phyloP scores from a whole-genome alignment of 1,140 invertebrate species.

The Lasaia peninsularis region DNA sequence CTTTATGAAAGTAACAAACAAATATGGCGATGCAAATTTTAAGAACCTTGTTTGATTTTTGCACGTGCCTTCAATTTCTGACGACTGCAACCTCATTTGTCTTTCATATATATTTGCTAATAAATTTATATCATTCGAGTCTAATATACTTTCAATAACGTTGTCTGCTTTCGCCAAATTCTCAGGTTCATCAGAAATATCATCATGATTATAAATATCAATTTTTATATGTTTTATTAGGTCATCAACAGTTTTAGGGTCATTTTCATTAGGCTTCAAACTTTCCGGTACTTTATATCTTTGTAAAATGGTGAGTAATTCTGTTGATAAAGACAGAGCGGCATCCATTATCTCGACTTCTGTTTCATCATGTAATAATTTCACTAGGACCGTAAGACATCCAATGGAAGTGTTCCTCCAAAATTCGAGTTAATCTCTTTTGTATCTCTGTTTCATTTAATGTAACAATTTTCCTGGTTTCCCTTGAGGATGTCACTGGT shows the following conservation, averaged over 20 bases:
- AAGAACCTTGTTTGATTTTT: conserved; percentile 39
- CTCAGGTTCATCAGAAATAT: conserved; percentile 19
- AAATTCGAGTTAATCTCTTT: conserved; percentile 80
- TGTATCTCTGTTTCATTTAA: conserved; percentile 83
- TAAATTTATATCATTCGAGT: conserved; percentile 56
- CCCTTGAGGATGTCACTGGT: conserved; percentile 86
- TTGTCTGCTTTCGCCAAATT: conserved; percentile 37
- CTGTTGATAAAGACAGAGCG: conserved; percentile 77
- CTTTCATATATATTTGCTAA: conserved; percentile 58
- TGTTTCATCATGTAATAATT: conserved; percentile 82
- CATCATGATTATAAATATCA: conserved; percentile 19
- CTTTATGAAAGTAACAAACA: conserved; percentile 48
- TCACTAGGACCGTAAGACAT: conserved; percentile 82
- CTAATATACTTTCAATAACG: conserved; percentile 64
- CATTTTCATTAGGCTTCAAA: conserved; percentile 36
- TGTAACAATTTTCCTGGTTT: conserved; percentile 85
- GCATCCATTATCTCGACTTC: conserved; percentile 83
- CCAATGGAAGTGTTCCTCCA: conserved; percentile 82
- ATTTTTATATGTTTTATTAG: conserved; percentile 40
- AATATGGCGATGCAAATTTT: conserved; percentile 49
- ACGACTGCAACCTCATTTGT: conserved; percentile 45
- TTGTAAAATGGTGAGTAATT: conserved; percentile 78
- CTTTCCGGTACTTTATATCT: conserved; percentile 77
- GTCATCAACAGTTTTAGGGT: conserved; percentile 43
- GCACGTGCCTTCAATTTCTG: conserved; percentile 19